These are phyloP conservation scores for Aurelia coerulea DNA, from an alignment of 30 jellyfish, hydroid and myxozoan genomes.

Conservation along the genomic window DNA sequence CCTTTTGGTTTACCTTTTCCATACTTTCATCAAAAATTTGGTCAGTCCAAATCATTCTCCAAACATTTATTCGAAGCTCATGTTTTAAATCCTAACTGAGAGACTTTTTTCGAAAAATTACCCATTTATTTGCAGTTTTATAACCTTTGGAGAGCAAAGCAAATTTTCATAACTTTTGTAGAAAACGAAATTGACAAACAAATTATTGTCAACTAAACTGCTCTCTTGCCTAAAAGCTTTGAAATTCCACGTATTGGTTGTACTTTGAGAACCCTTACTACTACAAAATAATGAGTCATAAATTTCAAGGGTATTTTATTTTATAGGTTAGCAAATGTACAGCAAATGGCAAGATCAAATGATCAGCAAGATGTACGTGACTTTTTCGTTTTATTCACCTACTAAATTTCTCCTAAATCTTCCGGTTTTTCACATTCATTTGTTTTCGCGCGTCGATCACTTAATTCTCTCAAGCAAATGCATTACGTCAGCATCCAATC, in stretches of 20 bases:
- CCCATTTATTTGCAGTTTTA: no score
- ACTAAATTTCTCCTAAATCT: neutral
- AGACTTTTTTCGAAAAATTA: no score
- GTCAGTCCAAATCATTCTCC: no score
- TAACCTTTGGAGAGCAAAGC: no score
- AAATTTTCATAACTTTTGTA: no score
- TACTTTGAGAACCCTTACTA: no score
- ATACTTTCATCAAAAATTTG: no score
- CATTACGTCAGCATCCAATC: neutral
- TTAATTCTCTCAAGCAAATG: neutral
- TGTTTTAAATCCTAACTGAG: no score
- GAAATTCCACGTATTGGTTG: neutral
- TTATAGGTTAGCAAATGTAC: slow-evolving; percentile 64
- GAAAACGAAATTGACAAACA: no score
- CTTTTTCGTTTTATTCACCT: neutral
- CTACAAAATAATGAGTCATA: neutral
- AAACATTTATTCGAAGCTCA: no score
- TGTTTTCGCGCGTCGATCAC: neutral
- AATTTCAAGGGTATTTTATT: neutral
- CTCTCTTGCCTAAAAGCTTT: neutral
- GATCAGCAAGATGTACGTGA: slow-evolving; percentile 62
- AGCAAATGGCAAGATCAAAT: slow-evolving; percentile 64
- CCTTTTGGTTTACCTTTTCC: neutral
- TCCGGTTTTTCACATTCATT: neutral
- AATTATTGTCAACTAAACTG: no score